Evolutionary conservation across 1,140 invertebrate genomes (phyloP), one percentile per base, ranked within the genome.

Genomic region (Drosophila sp.): DNA sequence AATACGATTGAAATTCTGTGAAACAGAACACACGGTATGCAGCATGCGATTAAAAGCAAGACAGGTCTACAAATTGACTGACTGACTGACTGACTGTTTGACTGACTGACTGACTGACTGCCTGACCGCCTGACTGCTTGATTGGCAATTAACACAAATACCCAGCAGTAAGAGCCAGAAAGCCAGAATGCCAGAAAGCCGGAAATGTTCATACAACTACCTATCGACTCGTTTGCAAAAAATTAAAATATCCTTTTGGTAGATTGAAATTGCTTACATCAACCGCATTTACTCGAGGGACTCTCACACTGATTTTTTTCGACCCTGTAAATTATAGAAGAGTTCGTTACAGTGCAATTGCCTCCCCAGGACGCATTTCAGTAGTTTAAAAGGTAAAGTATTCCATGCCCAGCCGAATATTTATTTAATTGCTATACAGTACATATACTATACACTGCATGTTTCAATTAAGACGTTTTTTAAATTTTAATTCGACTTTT

Each of bases 101-200:
- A 50, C 48, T 34, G 29, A 4, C 32, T 18, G 32, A 18, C 16
- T 38, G 16, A 18, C 7, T 51, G 48, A 32, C 13, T 34, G 7
- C 8, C 3, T 51, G 48, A 32, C 1, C 36, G 9, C 11, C 29
- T 36, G 50, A 51, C 29, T 18, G 3, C 6, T 36, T 53, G 50
- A 53, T 53, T 36, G 50, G 32, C 9, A 53, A 53, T 18, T 14
- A 53, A 53, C 50, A 16, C 32, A 53, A 8, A 34, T 18, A n/a
- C 8, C 46, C 9, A 6, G 29, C 5, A 21, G 21, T 13, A 5
- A 29, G 8, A 53, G 50, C 4, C 50, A 7, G 5, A n/a, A 53
- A 53, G 50, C 50, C 8, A 18, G 9, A n/a, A n/a, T n/a, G 50
- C 4, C 50, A 7, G 5, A n/a, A 53, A 53, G 50, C 50, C 8